Evolutionary conservation across 2,797 vertebrate genomes (phyloP), one percentile per base, ranked within the genome.

Genomic region (Onychomys leucogaster): DNA sequence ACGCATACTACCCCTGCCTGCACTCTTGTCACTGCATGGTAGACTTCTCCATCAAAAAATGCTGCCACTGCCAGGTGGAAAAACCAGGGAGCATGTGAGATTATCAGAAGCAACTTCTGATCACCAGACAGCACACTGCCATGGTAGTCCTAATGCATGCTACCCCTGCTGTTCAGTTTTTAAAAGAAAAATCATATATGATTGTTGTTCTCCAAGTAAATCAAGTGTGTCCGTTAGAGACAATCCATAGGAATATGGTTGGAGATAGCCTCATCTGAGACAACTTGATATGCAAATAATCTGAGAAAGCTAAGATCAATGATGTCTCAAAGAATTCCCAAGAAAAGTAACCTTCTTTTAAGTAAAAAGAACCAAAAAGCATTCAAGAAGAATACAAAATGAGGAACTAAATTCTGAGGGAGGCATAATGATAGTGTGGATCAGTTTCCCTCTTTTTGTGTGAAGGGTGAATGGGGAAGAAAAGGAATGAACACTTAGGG

Each of bases 171-270:
- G 16, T 11, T 91, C 59, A 77, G 14, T 65, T 94, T 89, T 75
- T 82, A 92, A 96, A 94, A 46, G 12, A 52, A 95, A 77, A 23
- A 65, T 73, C 29, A 83, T 43, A 17, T 43, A 17, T 43, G 90
- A 49, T 85, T 93, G 55, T 86, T 73, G 88, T 89, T 92, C 69
- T 94, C 69, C 96, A 95, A 95, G 83, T 49, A 94, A 91, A 96
- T 34, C 88, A 95, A 96, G 55, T 13, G 55, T 90, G 57, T 61
- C 27, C 46, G 16, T 90, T 95, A 43, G 91, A 81, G 6, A 89
- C 46, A 94, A 75, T 67, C 55, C 67, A 61, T 78, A 89, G 43
- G 23, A 94, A 85, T 67, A 55, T 34, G 41, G 52, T 27, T n/a
- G 67, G 27, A 87, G 46, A 86, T 27, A 87, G 67, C 46, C 17